phyloP scores from a whole-genome alignment of 2,113 vertebrate genomes.

The Ivindomyrus marchei region DNA sequence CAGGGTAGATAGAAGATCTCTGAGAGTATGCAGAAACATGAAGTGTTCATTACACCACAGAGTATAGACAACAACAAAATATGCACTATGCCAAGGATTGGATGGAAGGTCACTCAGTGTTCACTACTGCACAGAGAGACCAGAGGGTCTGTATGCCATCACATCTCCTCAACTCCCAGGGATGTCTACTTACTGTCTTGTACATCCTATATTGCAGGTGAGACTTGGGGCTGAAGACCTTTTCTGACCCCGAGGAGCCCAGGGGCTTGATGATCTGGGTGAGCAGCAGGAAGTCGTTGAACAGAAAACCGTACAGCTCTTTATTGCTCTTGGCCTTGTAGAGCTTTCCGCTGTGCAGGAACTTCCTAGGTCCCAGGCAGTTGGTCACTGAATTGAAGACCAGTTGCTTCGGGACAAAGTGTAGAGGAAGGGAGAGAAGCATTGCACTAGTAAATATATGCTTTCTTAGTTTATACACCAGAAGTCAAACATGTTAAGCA shows the following conservation, averaged over 20 bases:
- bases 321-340: slow-evolving; percentile 99
- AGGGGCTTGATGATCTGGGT: slow-evolving; percentile 92
- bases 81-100: background rate
- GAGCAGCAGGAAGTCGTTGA: slow-evolving; percentile 98
- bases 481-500: background rate
- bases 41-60: background rate
- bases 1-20: background rate
- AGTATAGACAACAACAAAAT: background rate
- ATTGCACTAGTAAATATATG: background rate
- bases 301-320: slow-evolving; percentile 94
- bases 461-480: background rate
- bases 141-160: background rate
- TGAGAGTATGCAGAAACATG: background rate
- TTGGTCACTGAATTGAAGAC: slow-evolving; percentile 99
- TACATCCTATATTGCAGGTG: slow-evolving; percentile 99
- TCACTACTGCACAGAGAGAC: background rate
- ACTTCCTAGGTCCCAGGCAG: slow-evolving; percentile 95
- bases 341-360: slow-evolving; percentile 95
- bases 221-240: slow-evolving; percentile 95
- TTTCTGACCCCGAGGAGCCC: slow-evolving; percentile 82
- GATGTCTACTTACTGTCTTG: slow-evolving; percentile 77
- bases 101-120: background rate
- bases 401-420: slow-evolving; percentile 77
- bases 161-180: background rate
- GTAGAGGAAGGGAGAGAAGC: background rate